Conservation (phyloP, 2,888 invertebrate genomes). For the Dasypolia templi region DNA sequence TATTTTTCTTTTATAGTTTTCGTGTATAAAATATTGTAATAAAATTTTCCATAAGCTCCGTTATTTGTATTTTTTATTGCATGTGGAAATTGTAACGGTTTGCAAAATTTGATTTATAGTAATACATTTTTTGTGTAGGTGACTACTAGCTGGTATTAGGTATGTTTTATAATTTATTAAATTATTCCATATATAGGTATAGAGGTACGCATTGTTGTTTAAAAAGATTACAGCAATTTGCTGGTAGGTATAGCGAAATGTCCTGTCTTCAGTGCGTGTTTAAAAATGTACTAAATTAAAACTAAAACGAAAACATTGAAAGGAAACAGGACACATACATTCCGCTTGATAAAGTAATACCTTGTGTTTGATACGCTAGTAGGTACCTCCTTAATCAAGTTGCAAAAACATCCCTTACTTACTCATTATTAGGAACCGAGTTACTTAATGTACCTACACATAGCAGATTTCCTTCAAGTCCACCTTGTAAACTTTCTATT, state of each 20-base stretch:
- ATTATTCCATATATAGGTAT: background rate
- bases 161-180: constrained; percentile 24
- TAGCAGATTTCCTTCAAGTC: background rate
- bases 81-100: constrained; percentile 31
- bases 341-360: constrained; percentile 27
- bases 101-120: constrained; percentile 6
- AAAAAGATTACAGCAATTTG: background rate
- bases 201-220: background rate
- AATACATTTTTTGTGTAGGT: background rate
- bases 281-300: constrained; percentile 22
- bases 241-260: background rate
- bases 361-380: background rate
- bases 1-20: constrained; percentile 46
- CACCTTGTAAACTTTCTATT: background rate
- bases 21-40: constrained; percentile 56
- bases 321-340: constrained; percentile 34
- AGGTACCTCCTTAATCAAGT: background rate
- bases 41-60: constrained; percentile 40
- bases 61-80: constrained; percentile 45
- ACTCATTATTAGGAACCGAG: background rate
- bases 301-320: constrained; percentile 31
- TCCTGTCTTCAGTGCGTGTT: constrained; percentile 26
- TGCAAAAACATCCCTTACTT: constrained; percentile 25
- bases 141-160: constrained; percentile 10
- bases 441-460: background rate